phyloP scores from a whole-genome alignment of 2,888 invertebrate genomes.

The Machimus rusticus region DNA sequence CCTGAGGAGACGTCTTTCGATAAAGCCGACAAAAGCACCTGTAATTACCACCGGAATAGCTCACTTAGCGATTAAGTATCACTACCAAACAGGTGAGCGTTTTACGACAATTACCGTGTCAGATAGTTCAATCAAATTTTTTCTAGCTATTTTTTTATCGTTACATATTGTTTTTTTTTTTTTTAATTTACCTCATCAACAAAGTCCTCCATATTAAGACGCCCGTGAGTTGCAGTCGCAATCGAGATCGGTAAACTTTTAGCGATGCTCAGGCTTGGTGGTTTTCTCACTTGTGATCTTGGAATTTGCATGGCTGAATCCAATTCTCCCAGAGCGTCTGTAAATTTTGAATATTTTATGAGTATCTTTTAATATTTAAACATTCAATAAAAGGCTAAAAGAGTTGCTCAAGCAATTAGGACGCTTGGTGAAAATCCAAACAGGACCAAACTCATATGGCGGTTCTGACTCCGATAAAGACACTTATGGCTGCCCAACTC shows the following conservation, averaged over 20 bases:
- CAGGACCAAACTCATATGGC: no score
- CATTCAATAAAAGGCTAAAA: neutral
- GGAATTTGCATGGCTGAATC: conserved; percentile 58
- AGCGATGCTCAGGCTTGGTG: conserved; percentile 64
- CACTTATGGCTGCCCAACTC: no score
- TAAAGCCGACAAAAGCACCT: neutral
- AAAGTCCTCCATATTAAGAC: conserved; percentile 48
- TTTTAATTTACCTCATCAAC: conserved; percentile 56
- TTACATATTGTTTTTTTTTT: neutral
- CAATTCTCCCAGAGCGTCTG: conserved; percentile 60
- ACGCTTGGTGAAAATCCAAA: neutral
- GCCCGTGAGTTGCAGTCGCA: conserved; percentile 61
- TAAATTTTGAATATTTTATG: neutral
- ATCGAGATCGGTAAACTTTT: conserved; percentile 83
- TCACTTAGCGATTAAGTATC: neutral
- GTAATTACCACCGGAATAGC: neutral
- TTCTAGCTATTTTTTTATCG: neutral
- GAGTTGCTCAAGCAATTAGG: neutral
- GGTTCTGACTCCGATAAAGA: no score
- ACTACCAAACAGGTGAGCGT: neutral
- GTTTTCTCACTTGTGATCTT: conserved; percentile 38
- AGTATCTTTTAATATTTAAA: neutral
- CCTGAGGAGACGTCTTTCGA: neutral
- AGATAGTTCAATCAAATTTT: neutral
- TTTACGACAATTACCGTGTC: neutral